A percentile compares a stretch with the other conserved stretches of the same genome.
phyloP scores from a whole-genome alignment of 2,113 vertebrate genomes.

The Scolopax mira region DNA sequence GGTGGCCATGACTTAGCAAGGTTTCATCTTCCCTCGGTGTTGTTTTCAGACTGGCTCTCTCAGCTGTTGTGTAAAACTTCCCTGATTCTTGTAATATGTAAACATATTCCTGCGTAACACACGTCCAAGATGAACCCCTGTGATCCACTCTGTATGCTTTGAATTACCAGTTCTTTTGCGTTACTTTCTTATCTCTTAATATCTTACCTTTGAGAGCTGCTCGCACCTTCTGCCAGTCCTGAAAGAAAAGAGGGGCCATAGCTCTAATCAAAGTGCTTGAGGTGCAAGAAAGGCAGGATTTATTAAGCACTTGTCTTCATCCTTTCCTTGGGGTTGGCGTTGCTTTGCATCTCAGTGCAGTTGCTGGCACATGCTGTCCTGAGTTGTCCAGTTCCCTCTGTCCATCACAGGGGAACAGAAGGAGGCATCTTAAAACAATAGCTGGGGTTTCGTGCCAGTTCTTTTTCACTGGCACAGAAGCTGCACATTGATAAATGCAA shows the following conservation, averaged over 20 bases:
- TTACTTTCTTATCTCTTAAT: neutral
- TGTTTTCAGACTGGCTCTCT: neutral
- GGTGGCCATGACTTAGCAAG: neutral
- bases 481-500: neutral
- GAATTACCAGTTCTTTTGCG: neutral
- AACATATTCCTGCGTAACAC: neutral
- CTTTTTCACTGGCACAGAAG: neutral
- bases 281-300: neutral
- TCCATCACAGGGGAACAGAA: accelerated
- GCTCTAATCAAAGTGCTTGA: neutral
- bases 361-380: neutral
- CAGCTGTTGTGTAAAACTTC: neutral
- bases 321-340: neutral
- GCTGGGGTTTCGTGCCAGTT: neutral
- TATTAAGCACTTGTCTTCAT: neutral
- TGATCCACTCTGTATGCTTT: neutral
- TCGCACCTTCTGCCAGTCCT: accelerated
- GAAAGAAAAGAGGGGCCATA: neutral
- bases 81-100: neutral
- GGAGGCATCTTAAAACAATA: neutral
- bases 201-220: neutral
- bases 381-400: neutral
- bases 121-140: neutral
- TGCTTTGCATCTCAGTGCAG: neutral
- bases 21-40: neutral